Evolutionary conservation across 2,113 vertebrate genomes (phyloP).

Genomic region (Pachyramphus minor): DNA sequence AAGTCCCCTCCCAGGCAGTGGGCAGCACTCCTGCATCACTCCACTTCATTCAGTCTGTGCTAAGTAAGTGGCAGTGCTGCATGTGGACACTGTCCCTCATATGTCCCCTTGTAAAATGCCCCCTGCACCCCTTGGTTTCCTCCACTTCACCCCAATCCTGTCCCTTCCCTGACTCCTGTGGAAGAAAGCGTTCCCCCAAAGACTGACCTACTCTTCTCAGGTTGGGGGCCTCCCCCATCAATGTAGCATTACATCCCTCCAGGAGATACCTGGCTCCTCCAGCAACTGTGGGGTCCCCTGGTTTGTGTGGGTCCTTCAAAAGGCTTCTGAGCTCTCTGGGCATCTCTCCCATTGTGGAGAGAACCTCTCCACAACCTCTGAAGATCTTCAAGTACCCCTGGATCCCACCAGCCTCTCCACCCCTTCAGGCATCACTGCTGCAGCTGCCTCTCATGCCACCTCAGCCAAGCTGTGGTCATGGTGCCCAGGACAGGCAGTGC

Average conservation of each 20-base stretch:
- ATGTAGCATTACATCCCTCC: not conserved
- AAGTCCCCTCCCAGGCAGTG: not conserved
- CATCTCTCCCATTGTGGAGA: too few species aligned
- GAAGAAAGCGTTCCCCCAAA: not conserved
- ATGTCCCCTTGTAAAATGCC: accelerated
- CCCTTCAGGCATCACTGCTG: not conserved
- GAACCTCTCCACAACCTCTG: too few species aligned
- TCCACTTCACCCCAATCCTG: not conserved
- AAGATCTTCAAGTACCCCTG: not conserved
- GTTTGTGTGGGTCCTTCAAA: not conserved
- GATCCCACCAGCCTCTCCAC: not conserved
- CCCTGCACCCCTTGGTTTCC: not conserved
- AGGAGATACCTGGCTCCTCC: not conserved
- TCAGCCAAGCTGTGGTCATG: accelerated
- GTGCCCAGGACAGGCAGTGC: not conserved
- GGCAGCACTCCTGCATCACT: not conserved
- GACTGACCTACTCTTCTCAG: not conserved
- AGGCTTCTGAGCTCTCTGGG: not conserved
- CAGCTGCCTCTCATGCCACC: not conserved
- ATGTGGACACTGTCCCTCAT: not conserved
- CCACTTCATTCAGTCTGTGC: not conserved
- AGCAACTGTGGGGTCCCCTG: not conserved
- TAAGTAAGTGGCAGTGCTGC: not conserved
- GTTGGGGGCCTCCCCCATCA: not conserved
- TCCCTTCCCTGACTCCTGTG: not conserved